Evolutionary conservation across 37 sponge, comb jelly and placozoan species (phyloP), one percentile per base, ranked within the genome.

Genomic region (Oopsacas minuta): DNA sequence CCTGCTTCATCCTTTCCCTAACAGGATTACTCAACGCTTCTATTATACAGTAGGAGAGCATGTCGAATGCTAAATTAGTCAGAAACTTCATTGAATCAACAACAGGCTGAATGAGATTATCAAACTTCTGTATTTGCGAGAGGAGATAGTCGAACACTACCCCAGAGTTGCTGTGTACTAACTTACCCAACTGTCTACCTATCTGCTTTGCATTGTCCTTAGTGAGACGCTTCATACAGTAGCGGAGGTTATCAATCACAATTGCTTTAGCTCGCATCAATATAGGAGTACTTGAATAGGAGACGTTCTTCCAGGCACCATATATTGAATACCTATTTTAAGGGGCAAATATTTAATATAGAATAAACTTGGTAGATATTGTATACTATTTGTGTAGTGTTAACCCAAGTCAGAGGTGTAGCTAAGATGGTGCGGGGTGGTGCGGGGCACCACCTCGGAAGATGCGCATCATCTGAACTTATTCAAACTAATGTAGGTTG

Each of bases 141-240:
- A 97, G 84, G 10, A 97, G 95, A 82, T 90, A 96, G 49, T 93
- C 94, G 85, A 95, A 98, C 15, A 98, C 88, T 35, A 97, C 88
- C 37, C 91, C 93, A 0, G 99, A 96, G 69, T 93, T 95, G 53
- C 92, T 95, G 91, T 97, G 95, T n/a, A 91, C 90, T 8, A 94
- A 90, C 49, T 95, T 95, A 8, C 99, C 99, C 20, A 97, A 85
- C 82, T 93, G 93, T 69, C 99, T 83, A 0, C 99, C 99, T 32
- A 92, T 95, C 38, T 88, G 96, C 86, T 97, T 97, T 32, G 95
- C 92, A 39, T 95, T 97, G 83, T 97, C 99, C 84, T 95, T 95
- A 23, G 99, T 94, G 8, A 97, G 84, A 1, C 99, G 95, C 93
- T 96, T 96, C 94, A 94, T 96, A 36, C 92, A 89, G 88, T 94